A percentile compares a stretch with the other conserved stretches of the same genome.
phyloP scores from a whole-genome alignment of 2,888 invertebrate genomes.

The Pyrocoelia pectoralis region DNA sequence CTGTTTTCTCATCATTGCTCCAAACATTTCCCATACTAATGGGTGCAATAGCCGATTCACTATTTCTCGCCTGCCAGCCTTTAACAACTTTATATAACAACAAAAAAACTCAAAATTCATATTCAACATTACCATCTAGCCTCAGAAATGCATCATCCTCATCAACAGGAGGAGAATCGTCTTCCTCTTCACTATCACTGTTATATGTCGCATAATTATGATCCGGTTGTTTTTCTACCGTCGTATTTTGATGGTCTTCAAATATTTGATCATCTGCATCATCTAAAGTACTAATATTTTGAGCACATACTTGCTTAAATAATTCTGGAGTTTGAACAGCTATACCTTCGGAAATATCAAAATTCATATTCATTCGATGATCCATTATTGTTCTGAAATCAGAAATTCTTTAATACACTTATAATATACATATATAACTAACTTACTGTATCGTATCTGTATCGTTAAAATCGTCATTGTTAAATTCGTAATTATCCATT shows the following conservation, averaged over 20 bases:
- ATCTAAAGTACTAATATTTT: slow-evolving; percentile 55
- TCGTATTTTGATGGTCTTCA: slow-evolving; percentile 60
- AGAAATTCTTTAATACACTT: slow-evolving; percentile 6
- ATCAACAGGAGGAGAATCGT: slow-evolving; percentile 47
- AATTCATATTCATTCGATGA: slow-evolving; percentile 55
- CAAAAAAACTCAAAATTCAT: background rate
- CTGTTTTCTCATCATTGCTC: slow-evolving; percentile 41
- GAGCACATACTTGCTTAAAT: slow-evolving; percentile 67
- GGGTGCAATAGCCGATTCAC: slow-evolving; percentile 39
- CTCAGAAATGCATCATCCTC: slow-evolving; percentile 58
- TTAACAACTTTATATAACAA: slow-evolving; percentile 6
- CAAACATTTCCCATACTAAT: slow-evolving; percentile 47
- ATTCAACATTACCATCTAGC: slow-evolving; percentile 57
- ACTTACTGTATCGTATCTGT: slow-evolving; percentile 65
- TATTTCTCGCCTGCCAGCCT: slow-evolving; percentile 45
- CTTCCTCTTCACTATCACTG: slow-evolving; percentile 62
- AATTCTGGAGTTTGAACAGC: slow-evolving; percentile 63
- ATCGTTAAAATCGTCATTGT: slow-evolving; percentile 70
- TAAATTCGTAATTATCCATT: slow-evolving; percentile 69
- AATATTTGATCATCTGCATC: slow-evolving; percentile 58
- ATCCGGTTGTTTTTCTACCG: slow-evolving; percentile 58
- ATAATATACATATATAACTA: slow-evolving; percentile 13
- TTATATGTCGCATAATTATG: slow-evolving; percentile 58
- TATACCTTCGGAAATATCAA: slow-evolving; percentile 62
- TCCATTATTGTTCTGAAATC: slow-evolving; percentile 50